Evolutionary conservation across 2,113 vertebrate species (phyloP), one percentile per base, ranked within the genome.

Genomic region (Promerops cafer): DNA sequence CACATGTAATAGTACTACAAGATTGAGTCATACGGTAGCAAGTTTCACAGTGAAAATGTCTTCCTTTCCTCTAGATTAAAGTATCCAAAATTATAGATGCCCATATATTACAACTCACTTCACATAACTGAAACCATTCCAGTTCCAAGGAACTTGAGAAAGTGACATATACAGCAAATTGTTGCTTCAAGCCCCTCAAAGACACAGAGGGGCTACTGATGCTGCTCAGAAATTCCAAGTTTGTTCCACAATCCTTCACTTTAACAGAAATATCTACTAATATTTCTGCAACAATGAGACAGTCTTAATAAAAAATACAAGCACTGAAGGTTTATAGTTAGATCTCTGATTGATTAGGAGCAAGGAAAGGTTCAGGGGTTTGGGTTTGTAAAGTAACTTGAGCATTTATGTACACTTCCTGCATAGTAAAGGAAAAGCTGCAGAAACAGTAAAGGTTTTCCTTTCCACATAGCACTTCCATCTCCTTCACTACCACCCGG

Each of bases 351-450:
- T 72, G 82, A 64, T 31, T 26, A 72, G 23, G 39, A 63, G 5
- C 2, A 16, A 87, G 9, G 30, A 66, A 81, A 63, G 2, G 4
- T 16, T 26, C 1, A 3, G 14, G 1, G 12, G 3, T 14, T 31
- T 54, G n/a, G 16, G 11, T 45, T 45, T 54, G 13, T 45, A 45
- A 72, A 82, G 27, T 20, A 83, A 68, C 26, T 30, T 39, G 3
- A 71, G 30, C 11, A 65, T 21, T 82, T 50, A 28, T 12, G 21
- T 57, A 35, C 15, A 17, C 12, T 42, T 78, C 12, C 63, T 23
- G 5, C 16, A 60, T 4, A 64, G 22, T 26, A 40, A 83, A 74
- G 12, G 28, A 61, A 77, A 84, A 53, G 26, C 42, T 78, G 54
- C 15, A 56, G 35, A 86, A 83, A 60, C 6, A 42, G 7, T 3